Evolutionary conservation across 2,888 invertebrate species (phyloP).

Genomic region (Sesia apiformis): DNA sequence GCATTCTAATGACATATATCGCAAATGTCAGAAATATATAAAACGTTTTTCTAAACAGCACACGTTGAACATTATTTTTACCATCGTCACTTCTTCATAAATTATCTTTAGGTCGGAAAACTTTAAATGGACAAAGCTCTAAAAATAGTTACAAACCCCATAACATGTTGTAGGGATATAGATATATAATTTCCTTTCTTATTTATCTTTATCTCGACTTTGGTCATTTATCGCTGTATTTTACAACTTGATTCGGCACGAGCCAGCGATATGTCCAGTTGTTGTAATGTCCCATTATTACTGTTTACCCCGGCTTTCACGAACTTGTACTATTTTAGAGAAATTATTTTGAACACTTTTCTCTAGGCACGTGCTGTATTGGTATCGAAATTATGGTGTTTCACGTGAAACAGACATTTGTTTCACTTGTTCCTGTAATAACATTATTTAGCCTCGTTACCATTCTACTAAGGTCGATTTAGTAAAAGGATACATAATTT

Average conservation of each 20-base stretch:
- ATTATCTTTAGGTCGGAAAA: too few relatives aligned
- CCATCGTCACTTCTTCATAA: too few relatives aligned
- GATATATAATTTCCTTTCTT: too few relatives aligned
- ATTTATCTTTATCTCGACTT: too few relatives aligned
- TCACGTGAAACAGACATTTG: not conserved
- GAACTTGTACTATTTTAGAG: conserved; percentile 52
- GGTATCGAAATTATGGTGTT: conserved; percentile 15
- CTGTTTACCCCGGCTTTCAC: conserved; percentile 67
- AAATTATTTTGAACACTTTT: conserved; percentile 53
- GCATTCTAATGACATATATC: too few relatives aligned
- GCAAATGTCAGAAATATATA: too few relatives aligned
- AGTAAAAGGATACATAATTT: too few relatives aligned
- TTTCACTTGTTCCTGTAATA: not conserved
- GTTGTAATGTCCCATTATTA: conserved; percentile 57
- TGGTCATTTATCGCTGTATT: not conserved
- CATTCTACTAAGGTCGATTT: not conserved
- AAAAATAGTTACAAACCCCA: too few relatives aligned
- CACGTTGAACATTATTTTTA: too few relatives aligned
- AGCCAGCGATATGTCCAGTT: conserved; percentile 39
- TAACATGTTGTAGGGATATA: too few relatives aligned
- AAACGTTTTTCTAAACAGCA: too few relatives aligned
- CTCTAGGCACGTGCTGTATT: conserved; percentile 55
- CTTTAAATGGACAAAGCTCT: too few relatives aligned
- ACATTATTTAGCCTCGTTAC: not conserved
- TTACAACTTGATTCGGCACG: not conserved